Percentiles rank a stretch among this genome's conserved stretches.
Evolutionary conservation across 2,888 invertebrate genomes (phyloP).

Genomic region (Lobophora halterata): DNA sequence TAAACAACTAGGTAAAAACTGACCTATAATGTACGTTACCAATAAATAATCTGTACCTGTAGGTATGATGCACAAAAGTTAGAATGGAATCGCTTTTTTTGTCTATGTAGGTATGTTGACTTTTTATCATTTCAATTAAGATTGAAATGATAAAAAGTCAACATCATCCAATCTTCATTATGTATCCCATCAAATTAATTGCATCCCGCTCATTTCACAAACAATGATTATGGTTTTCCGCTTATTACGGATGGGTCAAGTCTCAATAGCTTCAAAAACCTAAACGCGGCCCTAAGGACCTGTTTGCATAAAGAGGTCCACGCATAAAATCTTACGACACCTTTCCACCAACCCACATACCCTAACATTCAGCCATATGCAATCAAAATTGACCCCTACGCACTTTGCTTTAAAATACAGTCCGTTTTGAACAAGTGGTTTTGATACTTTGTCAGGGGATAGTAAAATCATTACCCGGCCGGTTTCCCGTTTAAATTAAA

Average conservation of each 20-base stretch:
- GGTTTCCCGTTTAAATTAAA: constrained; percentile 68
- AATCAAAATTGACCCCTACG: constrained; percentile 34
- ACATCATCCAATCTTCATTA: background rate
- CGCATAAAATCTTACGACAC: constrained; percentile 78
- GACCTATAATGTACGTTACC: too few relatives aligned
- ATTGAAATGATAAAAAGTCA: too few relatives aligned
- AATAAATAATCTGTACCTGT: too few relatives aligned
- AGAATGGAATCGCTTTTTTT: too few relatives aligned
- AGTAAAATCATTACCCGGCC: constrained; percentile 68
- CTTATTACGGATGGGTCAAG: constrained; percentile 58
- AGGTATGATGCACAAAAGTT: too few relatives aligned
- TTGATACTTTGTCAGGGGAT: constrained; percentile 41
- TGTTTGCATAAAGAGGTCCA: constrained; percentile 72
- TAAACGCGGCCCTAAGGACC: constrained; percentile 69
- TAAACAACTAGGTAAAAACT: too few relatives aligned
- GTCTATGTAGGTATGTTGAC: too few relatives aligned
- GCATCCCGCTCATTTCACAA: constrained; percentile 50
- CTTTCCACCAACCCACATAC: constrained; percentile 40
- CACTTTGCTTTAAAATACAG: constrained; percentile 12
- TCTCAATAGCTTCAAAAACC: constrained; percentile 74
- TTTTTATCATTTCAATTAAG: constrained; percentile 5
- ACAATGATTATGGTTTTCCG: constrained; percentile 37
- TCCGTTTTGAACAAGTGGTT: constrained; percentile 1
- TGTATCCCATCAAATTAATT: constrained; percentile 33
- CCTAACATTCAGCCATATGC: background rate